Evolutionary conservation across 2,797 vertebrate genomes (phyloP), one percentile per base, ranked within the genome.

Genomic region (Phaenicophaeus curvirostris): DNA sequence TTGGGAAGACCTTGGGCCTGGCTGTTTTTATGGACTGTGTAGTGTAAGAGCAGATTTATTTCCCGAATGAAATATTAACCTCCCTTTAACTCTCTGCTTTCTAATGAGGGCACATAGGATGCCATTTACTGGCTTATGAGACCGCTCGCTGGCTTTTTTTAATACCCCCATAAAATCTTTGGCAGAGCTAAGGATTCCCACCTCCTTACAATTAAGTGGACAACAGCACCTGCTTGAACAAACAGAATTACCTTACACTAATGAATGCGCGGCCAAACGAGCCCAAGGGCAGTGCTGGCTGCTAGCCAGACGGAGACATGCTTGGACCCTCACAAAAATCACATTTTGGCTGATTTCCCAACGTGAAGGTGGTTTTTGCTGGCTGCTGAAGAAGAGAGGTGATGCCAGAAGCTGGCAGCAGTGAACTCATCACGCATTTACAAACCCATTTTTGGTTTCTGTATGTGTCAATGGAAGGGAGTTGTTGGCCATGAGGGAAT

Each of bases 201-300:
- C 31, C 59, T 82, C 67, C 46, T 83, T 39, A 27, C 27, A 51
- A 42, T 63, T 18, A 55, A 63, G 50, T 13, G 85, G 62, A 25
- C 57, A 75, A 17, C 17, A 20, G n/a, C 4, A 0, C 17, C 30
- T 35, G 27, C 82, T 58, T 55, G 35, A 55, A 58, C 61, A 71
- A 65, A 76, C 35, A 31, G 62, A 68, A 68, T 51, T n/a, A 59
- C 18, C 54, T 83, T 33, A 33, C 41, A 5, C 31, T 57, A 39
- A 76, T 3, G 13, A 74, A 76, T 0, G 5, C 3, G 1, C 4
- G 59, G 71, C 55, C 2, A 1, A 41, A 44, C 0, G 0, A 55
- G 66, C n/a, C 35, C 2, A 2, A 46, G 39, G 61, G 39, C 73
- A 83, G 35, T 1, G 0, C 58, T 72, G n/a, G 69, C 50, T 33